Percentiles rank a stretch among this genome's conserved stretches.
phyloP scores from a whole-genome alignment of 2,113 vertebrate species.

The Sula dactylatra region DNA sequence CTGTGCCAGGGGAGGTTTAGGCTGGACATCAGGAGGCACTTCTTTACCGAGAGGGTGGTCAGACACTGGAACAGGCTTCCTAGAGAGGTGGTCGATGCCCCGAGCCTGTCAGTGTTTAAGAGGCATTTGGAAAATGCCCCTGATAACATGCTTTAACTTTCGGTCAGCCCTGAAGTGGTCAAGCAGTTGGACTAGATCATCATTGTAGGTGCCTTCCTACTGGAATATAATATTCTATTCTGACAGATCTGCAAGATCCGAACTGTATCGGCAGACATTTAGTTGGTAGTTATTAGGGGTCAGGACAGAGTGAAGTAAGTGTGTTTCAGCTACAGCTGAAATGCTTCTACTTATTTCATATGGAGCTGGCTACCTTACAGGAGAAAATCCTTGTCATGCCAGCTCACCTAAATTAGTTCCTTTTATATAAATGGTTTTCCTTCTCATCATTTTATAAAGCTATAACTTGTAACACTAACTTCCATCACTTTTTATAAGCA shows the following conservation, averaged over 20 bases:
- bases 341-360: not conserved
- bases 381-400: not conserved
- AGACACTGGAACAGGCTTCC: not conserved
- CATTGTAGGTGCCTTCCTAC: fast-evolving
- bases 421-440: not conserved
- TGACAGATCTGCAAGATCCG: not conserved
- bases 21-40: not conserved
- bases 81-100: not conserved
- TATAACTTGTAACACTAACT: not conserved
- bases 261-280: not conserved
- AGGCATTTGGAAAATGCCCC: not conserved
- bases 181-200: not conserved
- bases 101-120: not conserved
- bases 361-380: not conserved
- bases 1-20: not conserved
- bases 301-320: not conserved
- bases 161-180: not conserved
- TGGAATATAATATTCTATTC: not conserved
- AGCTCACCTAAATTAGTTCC: not conserved
- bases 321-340: not conserved
- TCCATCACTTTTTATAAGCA: not conserved
- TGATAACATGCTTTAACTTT: not conserved
- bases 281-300: not conserved
- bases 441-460: not conserved
- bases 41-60: not conserved